phyloP scores from a whole-genome alignment of 2,888 invertebrate species.

The Philonicus albiceps region DNA sequence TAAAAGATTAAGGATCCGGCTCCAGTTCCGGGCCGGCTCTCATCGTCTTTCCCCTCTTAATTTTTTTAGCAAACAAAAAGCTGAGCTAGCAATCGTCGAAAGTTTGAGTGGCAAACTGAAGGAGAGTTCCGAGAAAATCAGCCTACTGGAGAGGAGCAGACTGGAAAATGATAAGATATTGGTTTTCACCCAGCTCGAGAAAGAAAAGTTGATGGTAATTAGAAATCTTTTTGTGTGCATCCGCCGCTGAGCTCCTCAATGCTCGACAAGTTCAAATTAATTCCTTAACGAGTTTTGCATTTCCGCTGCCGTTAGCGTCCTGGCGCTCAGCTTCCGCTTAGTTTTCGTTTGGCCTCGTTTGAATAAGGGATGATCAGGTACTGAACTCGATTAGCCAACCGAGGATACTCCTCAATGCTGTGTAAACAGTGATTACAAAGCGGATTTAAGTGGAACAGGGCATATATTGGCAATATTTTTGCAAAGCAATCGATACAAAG shows the following conservation, averaged over 20 bases:
- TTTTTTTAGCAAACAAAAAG: constrained; percentile 41
- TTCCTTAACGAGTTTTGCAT: constrained; percentile 17
- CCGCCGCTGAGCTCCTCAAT: neutral
- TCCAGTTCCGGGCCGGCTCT: neutral
- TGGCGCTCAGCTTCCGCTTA: neutral
- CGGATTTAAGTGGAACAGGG: neutral
- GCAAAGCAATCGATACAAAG: neutral
- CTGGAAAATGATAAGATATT: constrained; percentile 46
- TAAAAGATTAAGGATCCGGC: constrained; percentile 41
- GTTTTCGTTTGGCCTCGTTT: neutral
- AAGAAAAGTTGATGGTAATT: constrained; percentile 47
- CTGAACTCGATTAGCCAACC: neutral
- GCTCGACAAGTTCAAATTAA: neutral
- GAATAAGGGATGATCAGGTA: neutral
- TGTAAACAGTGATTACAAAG: neutral
- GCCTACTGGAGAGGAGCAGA: constrained; percentile 43
- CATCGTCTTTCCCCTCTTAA: neutral
- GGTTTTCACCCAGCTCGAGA: constrained; percentile 44
- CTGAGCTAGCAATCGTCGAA: constrained; percentile 30
- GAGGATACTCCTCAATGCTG: neutral
- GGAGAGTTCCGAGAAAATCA: constrained; percentile 44
- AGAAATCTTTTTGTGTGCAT: neutral
- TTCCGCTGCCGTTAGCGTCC: neutral
- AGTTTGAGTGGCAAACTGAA: constrained; percentile 41
- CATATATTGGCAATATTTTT: neutral